A percentile compares a stretch with the other conserved stretches of the same genome.
These are phyloP conservation scores for Heliconius hermathena DNA, from an alignment of 1,140 invertebrate genomes.

Conservation along the genomic window DNA sequence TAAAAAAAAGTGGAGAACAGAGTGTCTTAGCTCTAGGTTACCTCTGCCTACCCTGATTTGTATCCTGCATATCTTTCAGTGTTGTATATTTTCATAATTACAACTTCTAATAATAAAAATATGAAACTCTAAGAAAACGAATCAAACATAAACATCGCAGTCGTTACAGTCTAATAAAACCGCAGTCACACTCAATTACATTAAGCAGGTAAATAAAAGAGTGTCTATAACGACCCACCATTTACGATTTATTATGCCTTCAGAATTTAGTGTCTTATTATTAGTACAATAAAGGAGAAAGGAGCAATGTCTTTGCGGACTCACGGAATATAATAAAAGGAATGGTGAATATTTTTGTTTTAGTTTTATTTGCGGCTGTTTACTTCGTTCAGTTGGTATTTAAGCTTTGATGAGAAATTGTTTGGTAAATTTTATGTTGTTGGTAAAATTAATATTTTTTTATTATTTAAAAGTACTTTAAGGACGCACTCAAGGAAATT, in stretches of 20 bases:
- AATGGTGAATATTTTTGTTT: slow-evolving; percentile 18
- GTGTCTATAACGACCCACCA: slow-evolving; percentile 25
- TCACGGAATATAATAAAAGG: slow-evolving; percentile 28
- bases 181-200: slow-evolving; percentile 24
- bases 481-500: background rate
- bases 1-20: too few relatives aligned
- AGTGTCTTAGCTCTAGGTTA: too few relatives aligned
- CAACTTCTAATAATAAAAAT: background rate
- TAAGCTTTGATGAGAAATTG: slow-evolving; percentile 4
- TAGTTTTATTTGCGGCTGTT: background rate
- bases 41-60: too few relatives aligned
- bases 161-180: slow-evolving; percentile 21
- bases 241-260: slow-evolving; percentile 28
- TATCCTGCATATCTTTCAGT: too few relatives aligned
- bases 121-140: background rate
- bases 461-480: background rate
- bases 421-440: background rate
- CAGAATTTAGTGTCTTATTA: slow-evolving; percentile 35
- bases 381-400: background rate
- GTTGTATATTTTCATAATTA: too few relatives aligned
- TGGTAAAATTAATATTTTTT: background rate
- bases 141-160: background rate
- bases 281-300: slow-evolving; percentile 27
- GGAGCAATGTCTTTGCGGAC: slow-evolving; percentile 21
- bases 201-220: slow-evolving; percentile 36